Base-by-base conservation (phyloP, 2,113 vertebrate genomes). In the Dolichallabes microphthalmus region DNA sequence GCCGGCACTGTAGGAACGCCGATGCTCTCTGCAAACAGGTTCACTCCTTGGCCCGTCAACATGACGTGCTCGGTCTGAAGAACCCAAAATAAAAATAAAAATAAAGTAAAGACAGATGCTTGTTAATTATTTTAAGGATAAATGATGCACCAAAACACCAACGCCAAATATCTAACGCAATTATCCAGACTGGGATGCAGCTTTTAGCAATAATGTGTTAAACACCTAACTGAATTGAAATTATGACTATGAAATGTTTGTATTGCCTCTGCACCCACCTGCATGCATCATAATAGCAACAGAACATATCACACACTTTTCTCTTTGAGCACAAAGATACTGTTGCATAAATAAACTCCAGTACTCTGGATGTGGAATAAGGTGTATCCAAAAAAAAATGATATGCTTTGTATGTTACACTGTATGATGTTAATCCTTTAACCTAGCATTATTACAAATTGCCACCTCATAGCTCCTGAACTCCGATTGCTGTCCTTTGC, bases 11-110 rank as follows among this genome's bases (percentile, higher is more conserved):
- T 89, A 32, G 53, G 63, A 69, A 93, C n/a, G 12, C 93, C 93
- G 3, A 93, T 88, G 71, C 89, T 92, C 82, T 94, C 91, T 55
- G 94, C 94, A 92, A 95, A 95, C 85, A 87, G 84, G 91, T 93
- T 94, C 1, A 93, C 94, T 13, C 94, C 94, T 90, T 45, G 82
- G 78, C 90, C 90, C 4, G 94, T 93, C 85, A 95, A 60, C 91
- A 95, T 93, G 83, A 90, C 7, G 50, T 95, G 92, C 22, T 90
- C 73, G 4, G 94, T 95, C 95, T 96, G 89, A 85, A 80, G 74
- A 68, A 80, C 55, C 35, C 11, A 88, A 86, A 68, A 60, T 2
- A n/a, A 52, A 13, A 80, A 53, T 85, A 2, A n/a, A 52, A 57
- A 13, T 78, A 53, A 39, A 30, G 81, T 79, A 80, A 75, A 80